A percentile compares a stretch with the other conserved stretches of the same genome.
phyloP scores from a whole-genome alignment of 2,888 invertebrate species.

The Volucella inanis region DNA sequence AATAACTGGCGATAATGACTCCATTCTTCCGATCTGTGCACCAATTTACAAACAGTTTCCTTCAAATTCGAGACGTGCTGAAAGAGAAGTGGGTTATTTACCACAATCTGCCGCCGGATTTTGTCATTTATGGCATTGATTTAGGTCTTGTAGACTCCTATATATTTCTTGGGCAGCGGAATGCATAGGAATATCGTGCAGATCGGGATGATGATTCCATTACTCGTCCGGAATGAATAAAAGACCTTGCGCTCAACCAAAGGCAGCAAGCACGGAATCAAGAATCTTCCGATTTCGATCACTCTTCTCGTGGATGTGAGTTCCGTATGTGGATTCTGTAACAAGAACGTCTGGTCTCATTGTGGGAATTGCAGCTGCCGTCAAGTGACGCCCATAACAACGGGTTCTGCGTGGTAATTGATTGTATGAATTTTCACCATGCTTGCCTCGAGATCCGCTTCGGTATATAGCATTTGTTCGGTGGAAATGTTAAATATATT shows the following conservation, averaged over 20 bases:
- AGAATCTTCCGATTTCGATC: slow-evolving; percentile 99
- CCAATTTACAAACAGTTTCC: slow-evolving; percentile 98
- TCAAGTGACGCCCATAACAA: slow-evolving; percentile 97
- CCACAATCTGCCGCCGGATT: slow-evolving; percentile 97
- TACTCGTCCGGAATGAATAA: slow-evolving; percentile 98
- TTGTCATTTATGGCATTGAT: slow-evolving; percentile 99
- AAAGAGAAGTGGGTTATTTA: slow-evolving; percentile 99
- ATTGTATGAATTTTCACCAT: slow-evolving; percentile 99
- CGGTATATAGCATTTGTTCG: slow-evolving; percentile 98
- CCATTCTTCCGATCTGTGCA: slow-evolving; percentile 99
- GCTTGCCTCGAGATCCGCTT: slow-evolving; percentile 97
- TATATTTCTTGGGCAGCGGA: slow-evolving; percentile 99
- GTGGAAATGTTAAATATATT: slow-evolving; percentile 99
- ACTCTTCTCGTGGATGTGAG: slow-evolving; percentile 98
- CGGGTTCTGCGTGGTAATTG: slow-evolving; percentile 98
- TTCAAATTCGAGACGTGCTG: slow-evolving; percentile 97
- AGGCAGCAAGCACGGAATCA: slow-evolving; percentile 99
- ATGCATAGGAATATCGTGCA: slow-evolving; percentile 99
- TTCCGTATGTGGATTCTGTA: slow-evolving; percentile 99
- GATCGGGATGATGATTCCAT: slow-evolving; percentile 92
- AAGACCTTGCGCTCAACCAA: slow-evolving; percentile 98
- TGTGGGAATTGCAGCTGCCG: slow-evolving; percentile 99
- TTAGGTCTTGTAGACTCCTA: slow-evolving; percentile 99
- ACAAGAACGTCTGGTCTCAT: slow-evolving; percentile 98
- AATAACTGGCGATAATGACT: slow-evolving; percentile 98